These are phyloP conservation scores for Troglohyphantes excavatus DNA, from an alignment of 2,888 invertebrate species.

Conservation along the genomic window DNA sequence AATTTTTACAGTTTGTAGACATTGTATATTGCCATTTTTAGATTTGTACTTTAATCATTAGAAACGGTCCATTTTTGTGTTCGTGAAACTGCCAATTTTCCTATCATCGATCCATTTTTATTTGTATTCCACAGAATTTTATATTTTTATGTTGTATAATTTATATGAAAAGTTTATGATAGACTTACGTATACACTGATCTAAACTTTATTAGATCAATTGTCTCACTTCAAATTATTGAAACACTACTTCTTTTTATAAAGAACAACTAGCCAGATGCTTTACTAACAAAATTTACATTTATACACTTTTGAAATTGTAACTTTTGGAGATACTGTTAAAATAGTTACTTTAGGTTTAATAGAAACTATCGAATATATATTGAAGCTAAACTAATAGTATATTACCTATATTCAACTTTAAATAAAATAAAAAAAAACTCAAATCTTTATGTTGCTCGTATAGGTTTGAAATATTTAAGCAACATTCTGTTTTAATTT, in stretches of 20 bases:
- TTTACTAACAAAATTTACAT: constrained; percentile 29
- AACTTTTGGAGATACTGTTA: constrained; percentile 25
- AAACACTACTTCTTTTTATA: constrained; percentile 36
- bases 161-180: constrained; percentile 47
- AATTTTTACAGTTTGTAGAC: constrained; percentile 68
- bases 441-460: too few relatives aligned
- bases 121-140: constrained; percentile 47
- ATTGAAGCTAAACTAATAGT: too few relatives aligned
- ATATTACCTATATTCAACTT: too few relatives aligned
- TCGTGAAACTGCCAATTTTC: constrained; percentile 65
- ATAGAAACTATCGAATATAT: neutral
- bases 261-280: constrained; percentile 1
- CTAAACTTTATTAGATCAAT: constrained; percentile 13
- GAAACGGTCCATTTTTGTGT: constrained; percentile 42
- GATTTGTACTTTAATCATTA: constrained; percentile 66
- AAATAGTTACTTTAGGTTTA: constrained; percentile 2
- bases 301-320: constrained; percentile 26
- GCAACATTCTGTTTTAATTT: too few relatives aligned
- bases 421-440: too few relatives aligned
- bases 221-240: constrained; percentile 5
- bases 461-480: too few relatives aligned
- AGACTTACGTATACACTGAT: constrained; percentile 26
- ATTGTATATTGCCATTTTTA: constrained; percentile 70
- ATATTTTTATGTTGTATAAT: constrained; percentile 55
- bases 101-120: constrained; percentile 23